Percentiles rank a stretch among this genome's conserved stretches.
Evolutionary conservation across 2,888 invertebrate species (phyloP).

Genomic region (Scaptomyza flava): DNA sequence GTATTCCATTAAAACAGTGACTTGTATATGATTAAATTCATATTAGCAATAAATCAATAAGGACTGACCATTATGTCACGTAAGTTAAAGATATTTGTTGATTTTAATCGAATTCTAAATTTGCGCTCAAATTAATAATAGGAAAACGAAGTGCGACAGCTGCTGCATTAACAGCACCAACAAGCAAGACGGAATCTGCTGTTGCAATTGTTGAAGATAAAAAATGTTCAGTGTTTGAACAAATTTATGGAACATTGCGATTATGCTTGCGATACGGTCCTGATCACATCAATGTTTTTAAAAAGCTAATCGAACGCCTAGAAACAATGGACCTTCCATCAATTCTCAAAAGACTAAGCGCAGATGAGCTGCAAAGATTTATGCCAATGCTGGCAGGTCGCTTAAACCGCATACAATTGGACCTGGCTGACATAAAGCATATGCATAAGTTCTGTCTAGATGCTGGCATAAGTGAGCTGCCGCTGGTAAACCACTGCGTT

Average conservation of each 20-base stretch:
- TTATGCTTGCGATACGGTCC: conserved; percentile 23
- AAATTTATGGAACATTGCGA: conserved; percentile 22
- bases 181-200: not conserved
- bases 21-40: not conserved
- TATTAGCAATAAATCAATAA: not conserved
- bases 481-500: not conserved
- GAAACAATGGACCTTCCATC: conserved; percentile 18
- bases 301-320: conserved; percentile 16
- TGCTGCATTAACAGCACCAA: not conserved
- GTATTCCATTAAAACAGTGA: not conserved
- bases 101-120: not conserved
- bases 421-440: conserved; percentile 3
- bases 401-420: conserved; percentile 23
- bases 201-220: not conserved
- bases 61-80: conserved; percentile 8
- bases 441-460: not conserved
- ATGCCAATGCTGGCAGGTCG: conserved; percentile 33
- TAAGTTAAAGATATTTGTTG: conserved; percentile 16
- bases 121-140: not conserved
- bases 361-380: conserved; percentile 16
- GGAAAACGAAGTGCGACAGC: not conserved
- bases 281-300: conserved; percentile 8
- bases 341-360: not conserved
- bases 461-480: not conserved
- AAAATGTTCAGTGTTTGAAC: not conserved